Evolutionary conservation across 2,888 invertebrate genomes (phyloP).

Genomic region (Gari tellinella): DNA sequence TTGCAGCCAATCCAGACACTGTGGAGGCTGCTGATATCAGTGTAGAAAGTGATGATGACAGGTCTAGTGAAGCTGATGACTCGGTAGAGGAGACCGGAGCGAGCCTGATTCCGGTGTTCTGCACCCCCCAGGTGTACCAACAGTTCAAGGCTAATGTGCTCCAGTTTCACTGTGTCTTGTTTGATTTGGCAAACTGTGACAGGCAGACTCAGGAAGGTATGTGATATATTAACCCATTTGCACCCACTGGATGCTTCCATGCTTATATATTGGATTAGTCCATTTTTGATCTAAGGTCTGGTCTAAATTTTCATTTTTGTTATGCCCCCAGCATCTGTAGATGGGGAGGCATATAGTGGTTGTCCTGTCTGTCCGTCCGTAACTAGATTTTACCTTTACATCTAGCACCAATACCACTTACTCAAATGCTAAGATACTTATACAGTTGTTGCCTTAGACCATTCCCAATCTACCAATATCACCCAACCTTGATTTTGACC

Average conservation of each 20-base stretch:
- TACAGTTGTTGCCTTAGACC: too few relatives aligned
- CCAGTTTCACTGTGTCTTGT: constrained; percentile 76
- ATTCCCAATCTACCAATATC: too few relatives aligned
- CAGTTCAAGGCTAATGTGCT: constrained; percentile 77
- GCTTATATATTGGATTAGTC: too few relatives aligned
- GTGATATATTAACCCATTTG: constrained; percentile 1
- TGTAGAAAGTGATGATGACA: constrained; percentile 3
- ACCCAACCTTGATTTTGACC: too few relatives aligned
- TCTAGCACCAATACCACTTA: too few relatives aligned
- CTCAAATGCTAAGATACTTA: too few relatives aligned
- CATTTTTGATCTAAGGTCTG: too few relatives aligned
- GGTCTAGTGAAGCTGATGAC: background rate
- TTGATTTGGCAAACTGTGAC: constrained; percentile 75
- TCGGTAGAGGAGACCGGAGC: constrained; percentile 4
- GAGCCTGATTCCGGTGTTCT: constrained; percentile 57
- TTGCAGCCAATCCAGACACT: constrained; percentile 4
- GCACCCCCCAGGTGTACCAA: constrained; percentile 70
- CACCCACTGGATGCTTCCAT: too few relatives aligned
- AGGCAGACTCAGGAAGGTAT: constrained; percentile 61
- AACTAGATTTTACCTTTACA: too few relatives aligned
- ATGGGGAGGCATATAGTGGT: too few relatives aligned
- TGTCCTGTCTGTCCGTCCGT: too few relatives aligned
- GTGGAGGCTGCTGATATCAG: constrained; percentile 2
- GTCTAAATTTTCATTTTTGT: too few relatives aligned
- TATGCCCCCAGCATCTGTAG: background rate